Percentiles rank a stretch among this genome's conserved stretches.
phyloP scores from a whole-genome alignment of 23 tunicate genomes.

The Phallusia fumigata region DNA sequence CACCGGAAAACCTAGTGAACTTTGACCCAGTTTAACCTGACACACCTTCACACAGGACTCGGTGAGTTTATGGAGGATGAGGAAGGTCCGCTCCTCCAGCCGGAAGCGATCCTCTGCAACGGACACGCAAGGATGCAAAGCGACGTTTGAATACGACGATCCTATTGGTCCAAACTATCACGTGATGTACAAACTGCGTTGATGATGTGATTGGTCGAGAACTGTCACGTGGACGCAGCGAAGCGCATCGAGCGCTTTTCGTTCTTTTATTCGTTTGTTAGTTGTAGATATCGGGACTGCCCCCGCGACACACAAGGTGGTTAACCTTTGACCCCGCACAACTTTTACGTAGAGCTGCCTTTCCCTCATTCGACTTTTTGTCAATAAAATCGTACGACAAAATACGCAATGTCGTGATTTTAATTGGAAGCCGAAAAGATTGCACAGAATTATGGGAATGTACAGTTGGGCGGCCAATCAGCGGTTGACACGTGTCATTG shows the following conservation, averaged over 20 bases:
- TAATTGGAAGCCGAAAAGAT: constrained; percentile 4
- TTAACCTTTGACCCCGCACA: neutral
- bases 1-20: too few relatives aligned
- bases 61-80: neutral
- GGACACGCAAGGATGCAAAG: constrained; percentile 1
- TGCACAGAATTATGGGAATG: neutral
- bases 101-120: neutral
- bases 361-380: constrained; percentile 13
- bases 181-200: too few relatives aligned
- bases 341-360: constrained; percentile 9
- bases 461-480: neutral
- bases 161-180: too few relatives aligned
- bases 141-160: neutral
- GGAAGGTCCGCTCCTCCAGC: neutral
- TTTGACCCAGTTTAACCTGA: too few relatives aligned
- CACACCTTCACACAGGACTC: neutral
- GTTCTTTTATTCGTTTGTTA: neutral
- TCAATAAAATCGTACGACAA: neutral
- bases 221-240: constrained; percentile 4
- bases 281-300: neutral
- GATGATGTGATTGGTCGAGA: neutral
- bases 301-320: neutral
- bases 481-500: neutral
- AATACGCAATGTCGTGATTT: neutral
- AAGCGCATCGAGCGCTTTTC: constrained; percentile 8